phyloP scores from a whole-genome alignment of 2,888 invertebrate species.

The Phyto melanocephala region DNA sequence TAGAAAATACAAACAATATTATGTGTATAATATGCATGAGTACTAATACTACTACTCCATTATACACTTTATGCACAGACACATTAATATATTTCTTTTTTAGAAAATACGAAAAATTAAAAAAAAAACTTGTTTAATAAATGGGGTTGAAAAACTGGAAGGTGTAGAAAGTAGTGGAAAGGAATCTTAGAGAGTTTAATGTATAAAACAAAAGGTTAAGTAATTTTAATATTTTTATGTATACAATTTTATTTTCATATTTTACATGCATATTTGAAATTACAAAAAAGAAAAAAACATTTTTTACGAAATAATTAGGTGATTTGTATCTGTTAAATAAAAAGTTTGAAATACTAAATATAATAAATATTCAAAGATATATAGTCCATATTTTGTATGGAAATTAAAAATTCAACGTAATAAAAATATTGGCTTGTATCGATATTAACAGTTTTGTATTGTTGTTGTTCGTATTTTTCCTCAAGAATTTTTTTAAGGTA shows the following conservation, averaged over 20 bases:
- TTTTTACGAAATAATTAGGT: background rate
- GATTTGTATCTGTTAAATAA: background rate
- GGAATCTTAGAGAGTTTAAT: conserved; percentile 26
- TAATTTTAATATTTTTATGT: conserved; percentile 6
- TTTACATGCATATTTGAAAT: background rate
- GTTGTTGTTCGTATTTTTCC: too few species aligned
- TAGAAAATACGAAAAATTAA: conserved; percentile 16
- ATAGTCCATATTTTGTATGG: too few species aligned
- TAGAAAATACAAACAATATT: conserved; percentile 61
- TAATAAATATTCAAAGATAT: background rate
- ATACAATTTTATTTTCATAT: background rate
- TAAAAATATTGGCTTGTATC: too few species aligned
- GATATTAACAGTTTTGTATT: too few species aligned
- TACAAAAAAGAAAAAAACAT: too few species aligned
- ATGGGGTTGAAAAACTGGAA: conserved; percentile 52
- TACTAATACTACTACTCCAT: conserved; percentile 12
- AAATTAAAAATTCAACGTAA: too few species aligned
- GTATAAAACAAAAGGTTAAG: conserved; percentile 30
- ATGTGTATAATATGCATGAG: conserved; percentile 7
- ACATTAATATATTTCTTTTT: conserved; percentile 25
- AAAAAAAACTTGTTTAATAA: conserved; percentile 39
- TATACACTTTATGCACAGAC: conserved; percentile 31
- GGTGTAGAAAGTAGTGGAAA: background rate
- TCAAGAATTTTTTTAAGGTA: too few species aligned
- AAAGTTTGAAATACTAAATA: background rate